phyloP scores from a whole-genome alignment of 35 echinoderm and acorn worm genomes.

The Apostichopus parvimensis region DNA sequence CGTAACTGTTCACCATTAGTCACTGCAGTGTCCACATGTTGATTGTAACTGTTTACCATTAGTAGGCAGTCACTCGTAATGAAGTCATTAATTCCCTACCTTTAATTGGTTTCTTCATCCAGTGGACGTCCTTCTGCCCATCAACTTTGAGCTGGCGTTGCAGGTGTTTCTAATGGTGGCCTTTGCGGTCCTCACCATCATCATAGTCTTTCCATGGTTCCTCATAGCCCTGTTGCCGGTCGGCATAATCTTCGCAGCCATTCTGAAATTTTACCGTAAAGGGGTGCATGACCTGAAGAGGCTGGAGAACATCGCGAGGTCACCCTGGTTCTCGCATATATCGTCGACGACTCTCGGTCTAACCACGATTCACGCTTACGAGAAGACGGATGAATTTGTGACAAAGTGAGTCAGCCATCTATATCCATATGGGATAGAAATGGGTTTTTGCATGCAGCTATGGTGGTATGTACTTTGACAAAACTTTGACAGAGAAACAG shows the following conservation, averaged over 20 bases:
- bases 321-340: conserved; percentile 95
- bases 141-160: conserved; percentile 81
- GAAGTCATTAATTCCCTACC: too few species aligned
- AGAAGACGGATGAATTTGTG: conserved; percentile 86
- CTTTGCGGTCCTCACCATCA: conserved; percentile 77
- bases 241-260: conserved; percentile 64
- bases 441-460: not conserved
- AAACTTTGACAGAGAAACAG: too few species aligned
- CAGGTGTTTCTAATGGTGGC: conserved; percentile 76
- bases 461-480: too few species aligned
- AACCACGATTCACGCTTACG: conserved; percentile 82
- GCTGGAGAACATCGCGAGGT: conserved; percentile 88
- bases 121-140: conserved; percentile 92
- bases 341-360: conserved; percentile 83
- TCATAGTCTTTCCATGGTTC: conserved; percentile 85
- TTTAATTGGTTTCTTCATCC: conserved; percentile 8
- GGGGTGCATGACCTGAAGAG: conserved; percentile 88
- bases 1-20: too few species aligned
- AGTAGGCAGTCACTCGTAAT: too few species aligned
- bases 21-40: too few species aligned
- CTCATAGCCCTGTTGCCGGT: conserved; percentile 61
- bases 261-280: conserved; percentile 77
- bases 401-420: conserved; percentile 50
- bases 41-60: too few species aligned
- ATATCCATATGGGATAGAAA: not conserved